phyloP scores from a whole-genome alignment of 1,140 invertebrate species.

The Ridgeia piscesae region DNA sequence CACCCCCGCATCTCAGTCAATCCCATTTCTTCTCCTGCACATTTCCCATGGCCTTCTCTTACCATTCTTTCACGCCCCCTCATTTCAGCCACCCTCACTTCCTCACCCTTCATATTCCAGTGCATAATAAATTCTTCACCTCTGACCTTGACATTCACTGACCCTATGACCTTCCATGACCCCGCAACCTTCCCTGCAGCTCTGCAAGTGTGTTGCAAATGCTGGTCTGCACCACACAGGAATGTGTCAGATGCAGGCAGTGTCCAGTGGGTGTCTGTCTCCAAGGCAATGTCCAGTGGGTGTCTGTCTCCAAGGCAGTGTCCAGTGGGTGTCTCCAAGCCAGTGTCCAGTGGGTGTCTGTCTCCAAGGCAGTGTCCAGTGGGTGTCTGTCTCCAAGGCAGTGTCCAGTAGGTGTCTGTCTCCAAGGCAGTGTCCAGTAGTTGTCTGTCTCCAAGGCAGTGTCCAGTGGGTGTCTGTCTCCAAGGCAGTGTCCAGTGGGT shows the following conservation, averaged over 20 bases:
- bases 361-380: too few species aligned
- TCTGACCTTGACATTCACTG: not conserved
- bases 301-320: too few species aligned
- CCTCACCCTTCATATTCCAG: not conserved
- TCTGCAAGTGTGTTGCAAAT: not conserved
- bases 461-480: too few species aligned
- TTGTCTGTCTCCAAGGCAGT: too few species aligned
- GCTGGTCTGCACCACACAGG: not conserved
- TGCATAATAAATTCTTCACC: not conserved
- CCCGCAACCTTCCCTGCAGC: not conserved
- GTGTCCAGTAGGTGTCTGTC: too few species aligned
- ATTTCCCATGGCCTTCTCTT: not conserved
- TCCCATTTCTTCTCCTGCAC: not conserved
- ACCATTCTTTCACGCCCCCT: not conserved
- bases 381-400: too few species aligned
- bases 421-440: too few species aligned
- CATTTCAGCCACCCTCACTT: not conserved
- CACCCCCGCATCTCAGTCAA: not conserved
- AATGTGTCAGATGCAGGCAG: not conserved
- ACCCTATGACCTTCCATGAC: not conserved
- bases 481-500: too few species aligned
- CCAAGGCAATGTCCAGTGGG: too few species aligned
- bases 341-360: too few species aligned
- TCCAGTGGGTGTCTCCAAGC: too few species aligned
- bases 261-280: too few species aligned